phyloP scores from a whole-genome alignment of 2,888 invertebrate genomes.

The Troides oblongomaculatus region DNA sequence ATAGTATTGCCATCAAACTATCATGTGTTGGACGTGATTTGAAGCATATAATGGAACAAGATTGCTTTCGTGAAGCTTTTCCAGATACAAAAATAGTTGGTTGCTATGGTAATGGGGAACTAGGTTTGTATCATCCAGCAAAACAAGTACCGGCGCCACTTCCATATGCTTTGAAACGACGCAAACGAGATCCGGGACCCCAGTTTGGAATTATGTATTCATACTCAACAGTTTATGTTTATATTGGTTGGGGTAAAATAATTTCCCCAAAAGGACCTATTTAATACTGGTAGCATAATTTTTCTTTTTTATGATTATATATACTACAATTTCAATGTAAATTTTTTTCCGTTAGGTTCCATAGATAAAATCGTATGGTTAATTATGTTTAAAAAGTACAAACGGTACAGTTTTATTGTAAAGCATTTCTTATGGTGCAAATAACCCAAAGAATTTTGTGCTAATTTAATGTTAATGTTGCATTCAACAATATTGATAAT shows the following conservation, averaged over 20 bases:
- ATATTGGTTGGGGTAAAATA: constrained; percentile 71
- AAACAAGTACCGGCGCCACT: constrained; percentile 35
- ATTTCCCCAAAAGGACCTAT: constrained; percentile 23
- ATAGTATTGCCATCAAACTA: constrained; percentile 65
- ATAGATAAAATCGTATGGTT: not conserved
- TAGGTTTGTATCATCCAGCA: constrained; percentile 61
- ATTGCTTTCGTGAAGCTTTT: constrained; percentile 60
- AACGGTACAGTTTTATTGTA: not conserved
- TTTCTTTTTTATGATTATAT: not conserved
- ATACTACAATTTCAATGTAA: not conserved
- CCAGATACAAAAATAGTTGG: constrained; percentile 63
- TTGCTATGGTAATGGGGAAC: constrained; percentile 72
- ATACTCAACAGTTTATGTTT: constrained; percentile 69
- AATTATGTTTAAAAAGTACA: not conserved
- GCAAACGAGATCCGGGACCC: constrained; percentile 42
- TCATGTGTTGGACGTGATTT: constrained; percentile 69
- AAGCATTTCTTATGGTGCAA: constrained; percentile 1
- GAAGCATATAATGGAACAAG: constrained; percentile 62
- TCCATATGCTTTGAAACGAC: constrained; percentile 40
- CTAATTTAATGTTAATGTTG: not conserved
- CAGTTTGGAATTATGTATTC: constrained; percentile 62
- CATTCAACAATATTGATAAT: not conserved
- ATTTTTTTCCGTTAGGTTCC: not conserved
- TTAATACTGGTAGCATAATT: not conserved
- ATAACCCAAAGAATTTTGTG: constrained; percentile 1